These are phyloP conservation scores for Luperina testacea DNA, from an alignment of 2,888 invertebrate species.

Conservation along the genomic window DNA sequence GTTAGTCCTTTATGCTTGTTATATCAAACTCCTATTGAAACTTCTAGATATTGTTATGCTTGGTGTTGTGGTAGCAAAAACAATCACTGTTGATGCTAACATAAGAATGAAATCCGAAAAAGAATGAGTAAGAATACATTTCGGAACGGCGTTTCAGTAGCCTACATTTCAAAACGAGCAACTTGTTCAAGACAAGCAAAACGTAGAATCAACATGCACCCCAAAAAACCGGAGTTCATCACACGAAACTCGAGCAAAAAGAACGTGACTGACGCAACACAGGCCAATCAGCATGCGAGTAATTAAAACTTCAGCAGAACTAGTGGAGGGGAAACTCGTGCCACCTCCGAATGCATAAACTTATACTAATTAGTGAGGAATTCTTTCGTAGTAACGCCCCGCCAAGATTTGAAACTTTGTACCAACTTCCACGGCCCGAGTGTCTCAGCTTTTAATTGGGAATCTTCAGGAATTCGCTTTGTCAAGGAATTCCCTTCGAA, in stretches of 20 bases:
- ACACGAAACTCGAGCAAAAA: slow-evolving; percentile 68
- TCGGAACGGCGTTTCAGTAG: slow-evolving; percentile 1
- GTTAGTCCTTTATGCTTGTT: slow-evolving; percentile 23
- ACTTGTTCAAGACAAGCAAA: slow-evolving; percentile 39
- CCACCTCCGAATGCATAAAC: slow-evolving; percentile 87
- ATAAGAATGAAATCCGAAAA: background rate
- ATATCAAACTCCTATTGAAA: slow-evolving; percentile 31
- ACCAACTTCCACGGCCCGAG: slow-evolving; percentile 82
- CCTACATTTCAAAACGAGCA: slow-evolving; percentile 14
- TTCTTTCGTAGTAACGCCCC: slow-evolving; percentile 84
- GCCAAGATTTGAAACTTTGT: slow-evolving; percentile 87
- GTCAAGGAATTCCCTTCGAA: slow-evolving; percentile 82
- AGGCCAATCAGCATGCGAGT: slow-evolving; percentile 74
- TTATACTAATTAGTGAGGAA: slow-evolving; percentile 88
- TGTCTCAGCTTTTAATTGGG: slow-evolving; percentile 89
- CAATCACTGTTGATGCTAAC: slow-evolving; percentile 9
- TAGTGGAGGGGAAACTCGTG: slow-evolving; percentile 70
- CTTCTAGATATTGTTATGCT: slow-evolving; percentile 15
- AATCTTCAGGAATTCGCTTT: slow-evolving; percentile 87
- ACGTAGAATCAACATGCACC: slow-evolving; percentile 26
- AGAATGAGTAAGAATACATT: background rate
- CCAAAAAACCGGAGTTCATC: slow-evolving; percentile 41
- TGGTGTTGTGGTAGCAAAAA: slow-evolving; percentile 15
- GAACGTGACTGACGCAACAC: slow-evolving; percentile 79
- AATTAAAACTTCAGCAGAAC: slow-evolving; percentile 86